Conservation (phyloP, 1,140 invertebrate genomes). For the Triops longicaudatus region DNA sequence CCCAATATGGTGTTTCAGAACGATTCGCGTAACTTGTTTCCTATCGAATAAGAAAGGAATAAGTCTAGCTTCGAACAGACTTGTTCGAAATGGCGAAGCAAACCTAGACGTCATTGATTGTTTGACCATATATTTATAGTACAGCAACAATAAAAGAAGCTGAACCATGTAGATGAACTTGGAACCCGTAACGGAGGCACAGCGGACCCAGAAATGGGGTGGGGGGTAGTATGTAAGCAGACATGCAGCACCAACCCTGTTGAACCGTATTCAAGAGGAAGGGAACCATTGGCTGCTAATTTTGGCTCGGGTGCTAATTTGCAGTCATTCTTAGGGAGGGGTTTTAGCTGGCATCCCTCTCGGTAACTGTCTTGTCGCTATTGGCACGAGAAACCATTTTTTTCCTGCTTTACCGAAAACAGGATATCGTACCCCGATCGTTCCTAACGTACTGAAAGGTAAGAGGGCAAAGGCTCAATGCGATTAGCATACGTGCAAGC, state of each 20-base stretch:
- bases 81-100: too few relatives aligned
- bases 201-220: background rate
- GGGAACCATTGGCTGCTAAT: background rate
- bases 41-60: background rate
- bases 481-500: background rate
- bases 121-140: too few relatives aligned
- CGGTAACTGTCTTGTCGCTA: background rate
- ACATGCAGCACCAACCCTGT: too few relatives aligned
- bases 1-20: background rate
- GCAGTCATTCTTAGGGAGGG: background rate
- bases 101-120: background rate
- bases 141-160: too few relatives aligned
- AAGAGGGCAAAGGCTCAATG: conserved; percentile 5
- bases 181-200: background rate
- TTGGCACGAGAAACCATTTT: background rate
- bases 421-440: background rate
- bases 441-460: background rate
- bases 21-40: background rate
- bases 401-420: background rate
- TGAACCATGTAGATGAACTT: background rate
- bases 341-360: background rate
- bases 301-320: conserved; percentile 2
- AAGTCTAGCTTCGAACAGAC: too few relatives aligned
- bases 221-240: background rate
- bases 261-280: background rate